These are phyloP conservation scores for Pandemis heparana DNA, from an alignment of 2,888 invertebrate genomes.

Conservation along the genomic window DNA sequence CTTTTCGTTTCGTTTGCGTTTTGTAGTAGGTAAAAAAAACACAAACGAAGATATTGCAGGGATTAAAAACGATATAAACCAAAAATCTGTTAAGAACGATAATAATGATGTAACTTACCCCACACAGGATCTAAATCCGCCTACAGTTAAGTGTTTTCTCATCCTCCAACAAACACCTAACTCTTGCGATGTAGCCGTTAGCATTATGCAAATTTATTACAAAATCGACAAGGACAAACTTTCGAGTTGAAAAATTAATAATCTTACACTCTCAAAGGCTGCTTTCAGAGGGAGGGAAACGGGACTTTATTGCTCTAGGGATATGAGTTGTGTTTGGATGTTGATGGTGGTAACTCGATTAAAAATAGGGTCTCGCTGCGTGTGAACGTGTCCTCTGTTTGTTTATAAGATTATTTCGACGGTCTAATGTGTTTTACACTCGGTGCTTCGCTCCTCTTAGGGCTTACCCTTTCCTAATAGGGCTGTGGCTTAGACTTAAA, in stretches of 20 bases:
- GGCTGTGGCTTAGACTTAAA: not conserved
- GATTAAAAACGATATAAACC: not conserved
- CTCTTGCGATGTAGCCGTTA: slow-evolving; percentile 5
- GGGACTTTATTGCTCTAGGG: not conserved
- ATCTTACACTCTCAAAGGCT: slow-evolving; percentile 35
- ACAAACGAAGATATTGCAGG: not conserved
- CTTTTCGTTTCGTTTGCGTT: too few relatives aligned
- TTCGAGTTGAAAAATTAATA: slow-evolving; percentile 41
- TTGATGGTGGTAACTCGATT: slow-evolving; percentile 49
- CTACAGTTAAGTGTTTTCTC: not conserved
- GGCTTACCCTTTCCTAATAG: slow-evolving; percentile 8
- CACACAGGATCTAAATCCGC: not conserved
- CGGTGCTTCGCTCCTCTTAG: slow-evolving; percentile 32
- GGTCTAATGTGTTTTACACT: slow-evolving; percentile 46
- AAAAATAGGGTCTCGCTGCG: slow-evolving; percentile 47
- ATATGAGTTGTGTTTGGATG: slow-evolving; percentile 15
- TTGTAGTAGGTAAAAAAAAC: not conserved
- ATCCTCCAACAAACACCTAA: slow-evolving; percentile 8
- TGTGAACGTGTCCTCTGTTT: slow-evolving; percentile 56
- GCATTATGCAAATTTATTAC: slow-evolving; percentile 38
- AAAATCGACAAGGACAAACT: slow-evolving; percentile 38
- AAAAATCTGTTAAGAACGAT: not conserved
- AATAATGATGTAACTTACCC: not conserved
- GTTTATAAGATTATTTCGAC: slow-evolving; percentile 64
- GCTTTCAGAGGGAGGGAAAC: slow-evolving; percentile 1